Percentiles rank a stretch among this genome's conserved stretches.
These are phyloP conservation scores for Leucopternis melanops DNA, from an alignment of 2,113 vertebrate genomes.

Conservation along the genomic window DNA sequence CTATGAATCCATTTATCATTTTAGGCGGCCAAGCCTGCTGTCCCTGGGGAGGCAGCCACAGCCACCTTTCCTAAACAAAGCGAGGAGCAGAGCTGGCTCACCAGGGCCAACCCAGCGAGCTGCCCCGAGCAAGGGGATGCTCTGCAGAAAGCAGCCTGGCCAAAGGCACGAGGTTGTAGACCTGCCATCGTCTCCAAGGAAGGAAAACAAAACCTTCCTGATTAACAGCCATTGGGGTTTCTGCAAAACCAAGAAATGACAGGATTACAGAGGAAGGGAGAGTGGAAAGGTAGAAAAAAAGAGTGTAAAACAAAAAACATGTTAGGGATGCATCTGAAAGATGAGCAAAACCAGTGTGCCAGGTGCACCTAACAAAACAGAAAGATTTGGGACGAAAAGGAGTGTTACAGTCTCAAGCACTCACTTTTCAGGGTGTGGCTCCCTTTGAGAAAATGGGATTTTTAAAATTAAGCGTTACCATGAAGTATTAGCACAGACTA, in stretches of 20 bases:
- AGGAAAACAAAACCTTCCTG: not conserved
- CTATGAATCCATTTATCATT: not conserved
- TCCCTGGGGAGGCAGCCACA: not conserved
- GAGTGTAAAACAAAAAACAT: not conserved
- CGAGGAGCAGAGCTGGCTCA: not conserved
- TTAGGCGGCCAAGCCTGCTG: not conserved
- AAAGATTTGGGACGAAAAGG: not conserved
- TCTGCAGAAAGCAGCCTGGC: not conserved
- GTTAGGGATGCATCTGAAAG: not conserved
- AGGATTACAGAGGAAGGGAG: not conserved
- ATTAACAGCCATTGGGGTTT: not conserved
- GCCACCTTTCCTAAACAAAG: not conserved
- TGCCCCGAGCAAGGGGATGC: rapidly evolving
- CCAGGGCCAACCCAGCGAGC: rapidly evolving
- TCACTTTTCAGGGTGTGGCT: not conserved
- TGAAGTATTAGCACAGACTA: not conserved
- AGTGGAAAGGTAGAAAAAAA: not conserved
- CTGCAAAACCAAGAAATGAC: not conserved
- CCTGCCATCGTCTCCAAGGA: not conserved
- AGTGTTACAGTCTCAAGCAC: not conserved
- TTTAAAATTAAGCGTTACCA: not conserved
- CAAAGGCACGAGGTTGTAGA: not conserved
- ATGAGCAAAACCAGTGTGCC: not conserved
- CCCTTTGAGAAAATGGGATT: not conserved
- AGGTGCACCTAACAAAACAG: not conserved